Percentiles rank a stretch among this genome's conserved stretches.
These are phyloP conservation scores for Muntiacus reevesi DNA, from an alignment of 2,113 vertebrate genomes.

Conservation along the genomic window DNA sequence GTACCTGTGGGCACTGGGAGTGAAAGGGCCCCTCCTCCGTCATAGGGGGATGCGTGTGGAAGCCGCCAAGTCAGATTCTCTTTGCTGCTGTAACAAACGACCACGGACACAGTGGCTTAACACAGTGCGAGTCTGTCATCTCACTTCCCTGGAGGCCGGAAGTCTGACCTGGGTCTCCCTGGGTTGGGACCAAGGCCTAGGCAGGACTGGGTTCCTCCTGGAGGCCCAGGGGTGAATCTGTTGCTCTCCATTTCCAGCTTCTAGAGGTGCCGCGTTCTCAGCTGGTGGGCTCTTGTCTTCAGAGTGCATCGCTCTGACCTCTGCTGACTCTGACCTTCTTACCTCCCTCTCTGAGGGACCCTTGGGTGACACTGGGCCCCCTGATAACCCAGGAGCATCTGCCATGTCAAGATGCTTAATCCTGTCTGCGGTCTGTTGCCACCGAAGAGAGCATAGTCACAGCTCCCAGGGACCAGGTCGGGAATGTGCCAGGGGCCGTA, in stretches of 20 bases:
- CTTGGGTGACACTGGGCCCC: not conserved
- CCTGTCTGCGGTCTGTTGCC: not conserved
- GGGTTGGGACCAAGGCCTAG: not conserved
- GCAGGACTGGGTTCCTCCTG: not conserved
- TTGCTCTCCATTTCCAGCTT: not conserved
- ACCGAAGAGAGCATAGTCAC: not conserved
- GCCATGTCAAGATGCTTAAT: not conserved
- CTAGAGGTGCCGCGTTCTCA: fast-evolving
- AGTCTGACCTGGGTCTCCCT: fast-evolving
- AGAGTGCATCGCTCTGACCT: not conserved
- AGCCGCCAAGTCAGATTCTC: fast-evolving
- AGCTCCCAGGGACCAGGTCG: not conserved
- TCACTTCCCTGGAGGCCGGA: not conserved
- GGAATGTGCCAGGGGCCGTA: not conserved
- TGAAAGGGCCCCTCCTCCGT: too few species aligned
- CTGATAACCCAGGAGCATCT: not conserved
- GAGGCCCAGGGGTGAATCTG: not conserved
- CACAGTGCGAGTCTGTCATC: fast-evolving
- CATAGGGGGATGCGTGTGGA: fast-evolving
- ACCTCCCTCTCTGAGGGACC: not conserved
- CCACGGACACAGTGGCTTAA: not conserved
- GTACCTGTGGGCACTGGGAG: not conserved
- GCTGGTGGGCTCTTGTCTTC: not conserved
- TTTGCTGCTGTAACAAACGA: too few species aligned
- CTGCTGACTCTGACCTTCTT: not conserved